Conservation (phyloP, 1,140 invertebrate genomes). For the Grapholita molesta region DNA sequence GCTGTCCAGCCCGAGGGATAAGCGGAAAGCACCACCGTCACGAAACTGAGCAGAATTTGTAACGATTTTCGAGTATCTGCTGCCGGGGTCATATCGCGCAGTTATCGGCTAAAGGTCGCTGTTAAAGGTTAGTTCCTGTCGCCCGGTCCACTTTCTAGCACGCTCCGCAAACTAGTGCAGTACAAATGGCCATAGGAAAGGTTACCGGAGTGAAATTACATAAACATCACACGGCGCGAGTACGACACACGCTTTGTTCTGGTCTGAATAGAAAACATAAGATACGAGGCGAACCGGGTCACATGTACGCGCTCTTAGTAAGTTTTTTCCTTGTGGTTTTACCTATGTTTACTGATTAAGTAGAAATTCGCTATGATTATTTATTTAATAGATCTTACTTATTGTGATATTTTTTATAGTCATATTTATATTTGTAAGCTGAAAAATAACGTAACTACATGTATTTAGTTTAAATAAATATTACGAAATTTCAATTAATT, state of each 20-base stretch:
- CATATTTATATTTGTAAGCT: too few species aligned
- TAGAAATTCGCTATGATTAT: too few species aligned
- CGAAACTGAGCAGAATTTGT: conserved; percentile 45
- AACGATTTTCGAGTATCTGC: conserved; percentile 53
- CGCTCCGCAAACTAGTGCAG: conserved; percentile 64
- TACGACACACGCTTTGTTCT: conserved; percentile 15
- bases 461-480: background rate
- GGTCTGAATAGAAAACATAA: conserved; percentile 2
- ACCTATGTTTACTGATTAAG: too few species aligned
- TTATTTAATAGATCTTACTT: too few species aligned
- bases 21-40: conserved; percentile 14
- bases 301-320: background rate
- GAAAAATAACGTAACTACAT: too few species aligned
- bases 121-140: conserved; percentile 61
- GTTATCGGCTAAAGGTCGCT: conserved; percentile 62
- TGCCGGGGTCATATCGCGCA: conserved; percentile 57
- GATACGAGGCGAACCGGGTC: background rate
- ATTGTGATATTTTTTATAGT: too few species aligned
- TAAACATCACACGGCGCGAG: conserved; percentile 14
- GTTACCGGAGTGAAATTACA: conserved; percentile 22
- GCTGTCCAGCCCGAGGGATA: conserved; percentile 1
- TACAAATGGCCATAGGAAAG: conserved; percentile 32
- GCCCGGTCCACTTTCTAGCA: conserved; percentile 57
- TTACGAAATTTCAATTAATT: background rate
- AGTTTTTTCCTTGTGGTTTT: too few species aligned